Evolutionary conservation across 2,113 vertebrate genomes (phyloP).

Genomic region (Percopsis transmontana): DNA sequence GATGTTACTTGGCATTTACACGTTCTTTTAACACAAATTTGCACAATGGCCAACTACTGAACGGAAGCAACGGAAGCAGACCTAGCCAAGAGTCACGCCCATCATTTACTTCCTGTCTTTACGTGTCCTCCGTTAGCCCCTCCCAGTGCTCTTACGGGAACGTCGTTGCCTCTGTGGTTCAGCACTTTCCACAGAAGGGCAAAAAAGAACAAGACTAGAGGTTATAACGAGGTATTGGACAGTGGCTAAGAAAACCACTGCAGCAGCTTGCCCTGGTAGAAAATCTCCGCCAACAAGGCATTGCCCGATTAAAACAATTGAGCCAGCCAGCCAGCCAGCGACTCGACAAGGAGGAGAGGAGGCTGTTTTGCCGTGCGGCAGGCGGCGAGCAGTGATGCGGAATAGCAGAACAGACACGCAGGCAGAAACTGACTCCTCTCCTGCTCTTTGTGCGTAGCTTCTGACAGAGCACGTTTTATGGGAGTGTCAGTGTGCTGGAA

Average conservation of each 20-base stretch:
- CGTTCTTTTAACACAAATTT: not conserved
- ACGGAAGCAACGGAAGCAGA: slow-evolving; percentile 19
- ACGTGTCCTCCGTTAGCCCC: slow-evolving; percentile 36
- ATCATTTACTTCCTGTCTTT: slow-evolving; percentile 66
- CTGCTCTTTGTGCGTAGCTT: slow-evolving; percentile 40
- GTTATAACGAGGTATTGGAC: slow-evolving; percentile 11
- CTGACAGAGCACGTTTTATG: slow-evolving; percentile 62
- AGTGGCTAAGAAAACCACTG: slow-evolving; percentile 13
- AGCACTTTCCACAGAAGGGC: slow-evolving; percentile 9
- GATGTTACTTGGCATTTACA: not conserved
- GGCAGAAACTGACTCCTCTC: slow-evolving; percentile 21
- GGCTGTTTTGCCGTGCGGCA: slow-evolving; percentile 41
- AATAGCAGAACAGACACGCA: slow-evolving; percentile 51
- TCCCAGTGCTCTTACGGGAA: slow-evolving; percentile 38
- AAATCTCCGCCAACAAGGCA: not conserved
- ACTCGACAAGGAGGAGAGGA: slow-evolving; percentile 6
- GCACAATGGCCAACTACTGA: slow-evolving; percentile 4
- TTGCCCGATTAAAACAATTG: slow-evolving; percentile 26
- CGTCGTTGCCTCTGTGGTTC: slow-evolving; percentile 38
- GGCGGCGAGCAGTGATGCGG: slow-evolving; percentile 45
- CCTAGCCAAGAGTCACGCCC: slow-evolving; percentile 6
- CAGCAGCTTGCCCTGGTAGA: slow-evolving; percentile 20
- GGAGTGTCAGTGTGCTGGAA: slow-evolving; percentile 68
- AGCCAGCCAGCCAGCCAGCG: not conserved
- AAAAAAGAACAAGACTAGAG: no score